Percentiles rank a stretch among this genome's conserved stretches.
Evolutionary conservation across 35 echinoderm and acorn worm species (phyloP).

Genomic region (Lytechinus variegatus): DNA sequence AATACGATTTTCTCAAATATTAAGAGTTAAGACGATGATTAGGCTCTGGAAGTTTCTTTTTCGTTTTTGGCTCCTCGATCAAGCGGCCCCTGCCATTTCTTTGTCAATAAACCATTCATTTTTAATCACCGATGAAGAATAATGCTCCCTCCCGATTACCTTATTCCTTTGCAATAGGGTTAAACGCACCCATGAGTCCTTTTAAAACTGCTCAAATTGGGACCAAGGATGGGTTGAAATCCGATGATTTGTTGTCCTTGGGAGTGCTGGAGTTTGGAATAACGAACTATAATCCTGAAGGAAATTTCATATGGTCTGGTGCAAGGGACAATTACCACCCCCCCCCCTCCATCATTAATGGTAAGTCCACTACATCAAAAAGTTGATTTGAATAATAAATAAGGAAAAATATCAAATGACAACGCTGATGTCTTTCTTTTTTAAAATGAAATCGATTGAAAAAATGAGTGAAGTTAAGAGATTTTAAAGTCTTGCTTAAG

Average conservation of each 20-base stretch:
- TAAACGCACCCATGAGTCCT: neutral
- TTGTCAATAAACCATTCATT: neutral
- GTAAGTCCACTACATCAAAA: neutral
- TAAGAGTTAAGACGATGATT: no score
- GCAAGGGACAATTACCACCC: neutral
- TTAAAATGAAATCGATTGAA: no score
- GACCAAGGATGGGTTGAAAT: neutral
- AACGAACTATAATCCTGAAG: neutral
- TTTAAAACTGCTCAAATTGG: neutral
- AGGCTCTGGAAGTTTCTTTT: no score
- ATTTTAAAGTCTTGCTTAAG: no score
- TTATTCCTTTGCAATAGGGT: neutral
- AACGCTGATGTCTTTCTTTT: no score
- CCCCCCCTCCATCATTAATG: no score
- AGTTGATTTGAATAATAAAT: neutral
- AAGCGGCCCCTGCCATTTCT: neutral
- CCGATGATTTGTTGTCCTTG: neutral
- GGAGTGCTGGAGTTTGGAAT: neutral
- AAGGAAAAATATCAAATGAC: no score
- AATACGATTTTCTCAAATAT: no score
- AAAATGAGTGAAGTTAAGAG: no score
- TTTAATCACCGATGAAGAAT: neutral
- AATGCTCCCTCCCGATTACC: neutral
- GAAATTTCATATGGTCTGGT: neutral
- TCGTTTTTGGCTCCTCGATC: no score